A percentile compares a stretch with the other conserved stretches of the same genome.
Evolutionary conservation across 2,888 invertebrate species (phyloP).

Genomic region (Nomada fucata): DNA sequence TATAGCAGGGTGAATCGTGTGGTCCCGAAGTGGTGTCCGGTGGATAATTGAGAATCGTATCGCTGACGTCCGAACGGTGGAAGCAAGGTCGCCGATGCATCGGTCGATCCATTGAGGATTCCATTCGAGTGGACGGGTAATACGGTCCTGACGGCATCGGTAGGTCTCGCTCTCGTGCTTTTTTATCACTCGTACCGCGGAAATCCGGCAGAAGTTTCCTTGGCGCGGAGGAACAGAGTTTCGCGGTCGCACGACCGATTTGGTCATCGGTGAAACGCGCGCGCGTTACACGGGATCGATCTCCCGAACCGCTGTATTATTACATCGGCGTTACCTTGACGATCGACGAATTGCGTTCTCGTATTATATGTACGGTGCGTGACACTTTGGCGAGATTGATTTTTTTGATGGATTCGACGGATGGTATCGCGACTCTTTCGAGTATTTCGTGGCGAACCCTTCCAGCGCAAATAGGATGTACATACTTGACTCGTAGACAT

Average conservation of each 20-base stretch:
- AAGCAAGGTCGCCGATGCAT: constrained; percentile 17
- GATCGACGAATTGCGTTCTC: neutral
- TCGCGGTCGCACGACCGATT: constrained; percentile 10
- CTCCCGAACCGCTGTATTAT: neutral
- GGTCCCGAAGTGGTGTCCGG: neutral
- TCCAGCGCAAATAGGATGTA: too few relatives aligned
- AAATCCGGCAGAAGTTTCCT: constrained; percentile 58
- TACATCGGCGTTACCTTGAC: neutral
- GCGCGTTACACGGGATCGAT: neutral
- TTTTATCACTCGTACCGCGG: constrained; percentile 57
- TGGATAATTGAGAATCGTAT: neutral
- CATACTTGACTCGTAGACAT: neutral
- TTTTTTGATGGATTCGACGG: neutral
- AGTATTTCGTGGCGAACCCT: neutral
- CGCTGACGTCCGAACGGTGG: constrained; percentile 17
- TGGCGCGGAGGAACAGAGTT: neutral
- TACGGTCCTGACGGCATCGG: constrained; percentile 46
- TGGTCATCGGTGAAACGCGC: neutral
- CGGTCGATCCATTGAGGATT: constrained; percentile 9
- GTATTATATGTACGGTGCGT: neutral
- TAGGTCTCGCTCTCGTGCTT: constrained; percentile 39
- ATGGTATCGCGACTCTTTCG: neutral
- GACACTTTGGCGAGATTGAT: neutral
- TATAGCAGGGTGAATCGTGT: neutral
- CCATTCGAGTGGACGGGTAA: constrained; percentile 38